These are phyloP conservation scores for Metaphire vulgaris DNA, from an alignment of 1,140 invertebrate genomes.

Conservation along the genomic window DNA sequence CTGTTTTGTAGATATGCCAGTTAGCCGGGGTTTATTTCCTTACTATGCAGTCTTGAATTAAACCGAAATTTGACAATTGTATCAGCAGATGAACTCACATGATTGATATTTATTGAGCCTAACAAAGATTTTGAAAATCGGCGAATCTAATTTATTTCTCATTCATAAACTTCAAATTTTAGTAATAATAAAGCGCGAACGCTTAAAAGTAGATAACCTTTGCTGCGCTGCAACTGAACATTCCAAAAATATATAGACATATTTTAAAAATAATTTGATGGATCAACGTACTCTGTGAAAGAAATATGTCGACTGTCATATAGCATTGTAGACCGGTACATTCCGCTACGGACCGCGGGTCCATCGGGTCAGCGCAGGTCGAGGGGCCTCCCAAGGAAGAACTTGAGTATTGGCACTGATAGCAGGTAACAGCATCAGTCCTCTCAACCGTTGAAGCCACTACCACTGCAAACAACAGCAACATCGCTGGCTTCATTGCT, in stretches of 20 bases:
- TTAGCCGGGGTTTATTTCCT: too few relatives aligned
- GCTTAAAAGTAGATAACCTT: neutral
- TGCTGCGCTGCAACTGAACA: too few relatives aligned
- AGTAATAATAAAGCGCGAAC: too few relatives aligned
- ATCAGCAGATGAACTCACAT: too few relatives aligned
- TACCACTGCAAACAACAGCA: neutral
- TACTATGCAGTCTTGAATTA: too few relatives aligned
- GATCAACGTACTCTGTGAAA: neutral
- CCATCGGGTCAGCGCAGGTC: neutral
- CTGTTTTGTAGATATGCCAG: too few relatives aligned
- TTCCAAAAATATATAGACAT: neutral
- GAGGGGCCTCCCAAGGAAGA: neutral
- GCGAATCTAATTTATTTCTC: too few relatives aligned
- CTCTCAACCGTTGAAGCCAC: neutral
- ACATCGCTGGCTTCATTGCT: too few relatives aligned
- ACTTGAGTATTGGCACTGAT: neutral
- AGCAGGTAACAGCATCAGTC: neutral
- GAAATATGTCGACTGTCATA: neutral
- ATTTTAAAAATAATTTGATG: neutral
- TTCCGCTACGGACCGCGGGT: neutral
- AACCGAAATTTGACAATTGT: too few relatives aligned
- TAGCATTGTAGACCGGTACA: neutral
- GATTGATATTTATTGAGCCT: too few relatives aligned
- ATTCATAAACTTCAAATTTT: too few relatives aligned
- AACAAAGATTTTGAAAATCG: too few relatives aligned